Evolutionary conservation across 2,888 invertebrate species (phyloP).

Genomic region (Hermaeophaga mercurialis): DNA sequence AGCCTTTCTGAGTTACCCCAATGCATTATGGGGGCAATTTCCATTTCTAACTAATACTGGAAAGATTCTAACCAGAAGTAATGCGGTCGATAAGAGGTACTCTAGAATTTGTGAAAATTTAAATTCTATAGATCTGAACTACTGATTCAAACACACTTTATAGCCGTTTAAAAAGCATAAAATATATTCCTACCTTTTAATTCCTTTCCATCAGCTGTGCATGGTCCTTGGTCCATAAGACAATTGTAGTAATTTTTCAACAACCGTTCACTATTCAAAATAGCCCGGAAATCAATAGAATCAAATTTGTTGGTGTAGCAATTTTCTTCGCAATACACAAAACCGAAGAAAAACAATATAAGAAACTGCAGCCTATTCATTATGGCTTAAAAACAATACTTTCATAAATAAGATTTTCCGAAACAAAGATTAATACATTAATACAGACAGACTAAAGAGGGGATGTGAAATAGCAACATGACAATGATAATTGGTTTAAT

Average conservation of each 20-base stretch:
- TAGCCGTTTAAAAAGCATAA: too few relatives aligned
- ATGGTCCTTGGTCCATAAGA: conserved; percentile 66
- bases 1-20: too few relatives aligned
- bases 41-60: too few relatives aligned
- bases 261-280: conserved; percentile 68
- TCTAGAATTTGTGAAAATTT: too few relatives aligned
- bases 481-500: conserved; percentile 5
- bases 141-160: too few relatives aligned
- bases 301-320: conserved; percentile 64
- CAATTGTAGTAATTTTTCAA: conserved; percentile 57
- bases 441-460: not conserved
- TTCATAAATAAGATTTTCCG: not conserved
- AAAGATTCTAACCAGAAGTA: too few relatives aligned
- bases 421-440: not conserved
- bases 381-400: not conserved
- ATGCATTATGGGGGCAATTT: too few relatives aligned
- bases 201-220: conserved; percentile 72
- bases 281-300: conserved; percentile 70
- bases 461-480: conserved; percentile 11
- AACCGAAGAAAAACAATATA: not conserved
- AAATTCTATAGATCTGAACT: too few relatives aligned
- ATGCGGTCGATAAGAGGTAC: too few relatives aligned
- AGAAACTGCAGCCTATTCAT: not conserved
- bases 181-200: conserved; percentile 69
- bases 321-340: conserved; percentile 7